A percentile compares a stretch with the other conserved stretches of the same genome.
Conservation (phyloP, 2,888 invertebrate species). For the Acrobasis consociella region DNA sequence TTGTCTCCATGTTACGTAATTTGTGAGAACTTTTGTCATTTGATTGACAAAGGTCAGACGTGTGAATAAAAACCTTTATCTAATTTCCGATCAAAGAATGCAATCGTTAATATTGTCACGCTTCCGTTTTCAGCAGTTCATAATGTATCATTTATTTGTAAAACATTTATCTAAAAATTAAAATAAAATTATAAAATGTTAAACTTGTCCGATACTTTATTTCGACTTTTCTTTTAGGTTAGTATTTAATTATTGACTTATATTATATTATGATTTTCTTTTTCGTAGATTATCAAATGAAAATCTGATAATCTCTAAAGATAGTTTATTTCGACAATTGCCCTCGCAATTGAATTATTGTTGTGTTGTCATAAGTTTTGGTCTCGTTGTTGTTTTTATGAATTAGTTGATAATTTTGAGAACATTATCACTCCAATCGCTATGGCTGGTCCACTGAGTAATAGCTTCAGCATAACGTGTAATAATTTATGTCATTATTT, state of each 20-base stretch:
- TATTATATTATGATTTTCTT: not conserved
- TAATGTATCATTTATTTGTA: not conserved
- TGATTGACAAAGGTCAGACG: constrained; percentile 9
- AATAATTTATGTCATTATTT: constrained; percentile 69
- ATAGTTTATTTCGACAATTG: not conserved
- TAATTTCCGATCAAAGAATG: not conserved
- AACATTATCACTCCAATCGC: constrained; percentile 38
- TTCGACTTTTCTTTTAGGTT: no score
- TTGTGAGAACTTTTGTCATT: constrained; percentile 11
- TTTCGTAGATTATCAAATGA: not conserved
- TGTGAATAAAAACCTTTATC: constrained; percentile 7
- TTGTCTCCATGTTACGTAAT: constrained; percentile 2
- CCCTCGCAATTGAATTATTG: not conserved
- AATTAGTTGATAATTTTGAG: constrained; percentile 31
- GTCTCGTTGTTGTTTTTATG: constrained; percentile 18
- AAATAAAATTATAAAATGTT: no score
- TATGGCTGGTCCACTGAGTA: constrained; percentile 59
- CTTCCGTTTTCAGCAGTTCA: not conserved
- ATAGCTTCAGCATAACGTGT: constrained; percentile 69
- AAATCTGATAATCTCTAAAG: no score
- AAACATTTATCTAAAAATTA: not conserved
- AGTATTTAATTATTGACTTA: no score
- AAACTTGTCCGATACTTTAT: no score
- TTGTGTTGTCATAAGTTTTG: constrained; percentile 15
- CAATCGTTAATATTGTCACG: not conserved